Evolutionary conservation across 2,888 invertebrate species (phyloP), one percentile per base, ranked within the genome.

Genomic region (Chloroclystis v-ata): DNA sequence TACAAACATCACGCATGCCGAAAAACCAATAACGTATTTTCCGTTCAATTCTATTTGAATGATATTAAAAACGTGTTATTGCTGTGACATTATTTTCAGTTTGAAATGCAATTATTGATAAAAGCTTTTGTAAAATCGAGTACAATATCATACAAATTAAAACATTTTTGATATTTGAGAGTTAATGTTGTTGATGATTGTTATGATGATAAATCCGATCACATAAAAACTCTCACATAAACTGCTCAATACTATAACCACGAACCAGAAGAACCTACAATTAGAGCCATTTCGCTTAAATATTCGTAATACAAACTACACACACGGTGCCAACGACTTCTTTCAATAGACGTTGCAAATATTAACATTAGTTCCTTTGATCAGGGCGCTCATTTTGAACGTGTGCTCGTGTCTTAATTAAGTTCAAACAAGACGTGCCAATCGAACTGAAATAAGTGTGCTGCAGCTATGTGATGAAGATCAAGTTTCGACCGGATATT

Each of bases 401-500:
- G 76, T 78, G 77, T 75, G 72, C 62, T 68, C n/a, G n/a, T n/a
- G n/a, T n/a, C 70, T 77, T 87, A 87, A 87, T 87, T 86, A 86
- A 83, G 79, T 77, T 82, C 83, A 86, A 87, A 87, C 79, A 86
- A 76, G 75, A 73, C 72, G 74, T 67, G 77, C 72, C 70, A 75
- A 79, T 75, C 73, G 71, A 70, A 74, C 65, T 69, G 67, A 62
- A 52, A 51, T 50, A 43, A 42, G 44, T 48, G 44, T 48, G 49
- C 45, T 46, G 42, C 33, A 54, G 47, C 24, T 33, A 24, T 35
- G 35, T 35, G 16, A 6, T 33, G 8, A n/a, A 14, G 5, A 6
- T 33, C 5, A 14, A 2, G 33, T 33, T 9, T n/a, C n/a, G n/a
- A n/a, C n/a, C n/a, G n/a, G n/a, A n/a, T n/a, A n/a, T 16, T 33